A percentile compares a stretch with the other conserved stretches of the same genome.
Conservation (phyloP, 2,888 invertebrate species). For the Cecidostiba fungosa region DNA sequence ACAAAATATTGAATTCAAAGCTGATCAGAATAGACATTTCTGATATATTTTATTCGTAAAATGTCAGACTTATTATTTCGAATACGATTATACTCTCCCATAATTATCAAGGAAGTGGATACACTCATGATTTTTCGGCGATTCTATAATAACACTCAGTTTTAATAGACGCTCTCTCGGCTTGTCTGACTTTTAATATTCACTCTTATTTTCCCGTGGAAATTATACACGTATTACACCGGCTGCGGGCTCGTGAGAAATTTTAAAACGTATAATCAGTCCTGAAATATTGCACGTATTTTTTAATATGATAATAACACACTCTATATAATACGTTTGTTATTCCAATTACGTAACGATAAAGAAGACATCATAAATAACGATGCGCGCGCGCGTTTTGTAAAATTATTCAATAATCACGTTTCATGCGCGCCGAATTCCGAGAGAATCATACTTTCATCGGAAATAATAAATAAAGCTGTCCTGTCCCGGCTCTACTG, state of each 20-base stretch:
- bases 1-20: too few species aligned
- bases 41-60: too few species aligned
- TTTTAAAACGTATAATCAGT: conserved; percentile 8
- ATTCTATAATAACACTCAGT: neutral
- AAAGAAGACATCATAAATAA: neutral
- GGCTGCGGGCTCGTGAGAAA: neutral
- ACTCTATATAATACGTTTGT: neutral
- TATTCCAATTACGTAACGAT: neutral
- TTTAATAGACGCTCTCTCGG: neutral
- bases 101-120: neutral
- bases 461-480: conserved; percentile 12
- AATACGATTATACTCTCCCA: neutral
- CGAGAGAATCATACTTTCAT: neutral
- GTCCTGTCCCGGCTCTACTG: neutral
- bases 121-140: neutral
- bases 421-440: neutral
- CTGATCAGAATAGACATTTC: too few species aligned
- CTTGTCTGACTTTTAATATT: neutral
- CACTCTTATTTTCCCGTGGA: neutral
- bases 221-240: neutral
- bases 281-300: neutral
- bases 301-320: neutral
- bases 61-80: neutral
- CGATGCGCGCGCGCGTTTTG: neutral
- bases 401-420: neutral